phyloP scores from a whole-genome alignment of 2,888 invertebrate genomes.

The Hesperia comma region DNA sequence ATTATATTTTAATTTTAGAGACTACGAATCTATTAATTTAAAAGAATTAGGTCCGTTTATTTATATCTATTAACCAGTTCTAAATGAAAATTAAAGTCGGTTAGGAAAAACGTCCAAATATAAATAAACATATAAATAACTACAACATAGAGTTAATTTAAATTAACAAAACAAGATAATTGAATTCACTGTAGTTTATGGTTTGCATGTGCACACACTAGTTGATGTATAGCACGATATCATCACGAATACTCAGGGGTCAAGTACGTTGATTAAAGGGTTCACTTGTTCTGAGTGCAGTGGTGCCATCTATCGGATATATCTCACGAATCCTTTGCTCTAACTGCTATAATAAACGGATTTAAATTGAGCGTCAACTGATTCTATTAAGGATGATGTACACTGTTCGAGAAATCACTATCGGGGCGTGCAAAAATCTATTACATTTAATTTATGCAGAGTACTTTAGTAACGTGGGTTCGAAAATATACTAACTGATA shows the following conservation, averaged over 20 bases:
- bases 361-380: slow-evolving; percentile 31
- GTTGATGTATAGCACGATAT: neutral
- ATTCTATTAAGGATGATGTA: slow-evolving; percentile 24
- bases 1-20: too few relatives aligned
- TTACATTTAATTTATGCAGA: too few relatives aligned
- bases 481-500: too few relatives aligned
- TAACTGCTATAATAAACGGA: slow-evolving; percentile 20
- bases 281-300: slow-evolving; percentile 6
- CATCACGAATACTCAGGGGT: neutral
- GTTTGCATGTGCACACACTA: neutral
- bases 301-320: slow-evolving; percentile 32
- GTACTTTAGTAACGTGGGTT: neutral
- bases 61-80: too few relatives aligned
- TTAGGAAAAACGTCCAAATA: too few relatives aligned
- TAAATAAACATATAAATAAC: too few relatives aligned
- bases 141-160: too few relatives aligned
- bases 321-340: slow-evolving; percentile 16
- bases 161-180: too few relatives aligned
- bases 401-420: slow-evolving; percentile 25
- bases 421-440: neutral
- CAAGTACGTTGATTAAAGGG: slow-evolving; percentile 5
- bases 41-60: too few relatives aligned
- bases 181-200: too few relatives aligned
- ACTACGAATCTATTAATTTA: too few relatives aligned
- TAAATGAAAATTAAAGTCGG: too few relatives aligned